These are phyloP conservation scores for Oreochromis grahami DNA, from an alignment of 2,797 vertebrate genomes.

Conservation along the genomic window DNA sequence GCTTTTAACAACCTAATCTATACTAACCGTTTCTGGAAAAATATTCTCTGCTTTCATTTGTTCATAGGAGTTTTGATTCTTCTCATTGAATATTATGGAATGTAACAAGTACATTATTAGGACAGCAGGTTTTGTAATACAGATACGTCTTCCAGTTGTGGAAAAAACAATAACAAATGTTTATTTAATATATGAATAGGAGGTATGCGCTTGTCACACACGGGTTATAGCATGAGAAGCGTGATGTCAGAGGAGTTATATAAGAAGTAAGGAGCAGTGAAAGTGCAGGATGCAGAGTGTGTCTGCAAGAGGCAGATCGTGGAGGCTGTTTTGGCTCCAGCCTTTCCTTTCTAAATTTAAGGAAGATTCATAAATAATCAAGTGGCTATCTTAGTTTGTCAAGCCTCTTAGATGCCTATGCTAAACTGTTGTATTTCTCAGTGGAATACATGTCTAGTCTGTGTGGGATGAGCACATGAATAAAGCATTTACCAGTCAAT, in stretches of 20 bases:
- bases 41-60: background rate
- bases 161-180: background rate
- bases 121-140: background rate
- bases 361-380: slow-evolving; percentile 58
- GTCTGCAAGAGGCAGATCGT: slow-evolving; percentile 48
- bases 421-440: slow-evolving; percentile 28
- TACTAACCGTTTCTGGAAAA: background rate
- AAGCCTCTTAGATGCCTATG: background rate
- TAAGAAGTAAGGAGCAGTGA: slow-evolving; percentile 67
- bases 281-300: slow-evolving; percentile 59
- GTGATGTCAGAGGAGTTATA: slow-evolving; percentile 73
- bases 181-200: slow-evolving; percentile 1
- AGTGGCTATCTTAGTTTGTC: slow-evolving; percentile 12
- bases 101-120: background rate
- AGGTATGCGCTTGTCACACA: slow-evolving; percentile 64
- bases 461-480: slow-evolving; percentile 49
- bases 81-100: background rate
- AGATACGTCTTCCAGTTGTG: background rate
- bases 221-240: slow-evolving; percentile 62
- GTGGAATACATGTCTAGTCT: slow-evolving; percentile 41
- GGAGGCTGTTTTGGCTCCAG: slow-evolving; percentile 41
- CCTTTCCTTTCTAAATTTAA: slow-evolving; percentile 46
- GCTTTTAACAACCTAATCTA: background rate
- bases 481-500: slow-evolving; percentile 52
- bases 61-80: background rate